phyloP scores from a whole-genome alignment of 1,140 invertebrate genomes.

The Polyergus mexicanus region DNA sequence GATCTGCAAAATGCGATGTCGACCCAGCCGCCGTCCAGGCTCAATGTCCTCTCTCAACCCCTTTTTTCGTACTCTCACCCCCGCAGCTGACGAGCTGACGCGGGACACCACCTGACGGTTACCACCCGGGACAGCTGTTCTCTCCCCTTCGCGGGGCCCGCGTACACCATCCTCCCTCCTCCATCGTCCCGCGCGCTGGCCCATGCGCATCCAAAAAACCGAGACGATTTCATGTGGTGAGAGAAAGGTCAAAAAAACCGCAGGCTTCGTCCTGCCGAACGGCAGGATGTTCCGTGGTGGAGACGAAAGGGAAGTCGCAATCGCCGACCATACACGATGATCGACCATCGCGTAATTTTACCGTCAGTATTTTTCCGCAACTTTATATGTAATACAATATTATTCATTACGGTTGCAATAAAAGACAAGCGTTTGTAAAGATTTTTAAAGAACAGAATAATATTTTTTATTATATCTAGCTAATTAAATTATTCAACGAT shows the following conservation, averaged over 20 bases:
- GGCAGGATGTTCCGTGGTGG: slow-evolving; percentile 31
- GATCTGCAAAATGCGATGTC: slow-evolving; percentile 50
- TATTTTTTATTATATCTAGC: background rate
- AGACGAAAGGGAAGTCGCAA: slow-evolving; percentile 8
- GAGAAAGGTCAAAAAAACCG: slow-evolving; percentile 58
- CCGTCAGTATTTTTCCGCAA: background rate
- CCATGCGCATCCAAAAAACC: slow-evolving; percentile 66
- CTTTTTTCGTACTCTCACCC: slow-evolving; percentile 78
- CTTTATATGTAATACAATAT: background rate
- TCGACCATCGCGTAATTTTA: too few species aligned
- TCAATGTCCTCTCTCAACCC: slow-evolving; percentile 68
- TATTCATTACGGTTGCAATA: background rate
- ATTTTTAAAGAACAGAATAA: background rate
- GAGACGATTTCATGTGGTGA: slow-evolving; percentile 66
- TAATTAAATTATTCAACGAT: background rate
- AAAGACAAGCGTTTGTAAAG: too few species aligned
- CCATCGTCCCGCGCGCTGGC: background rate
- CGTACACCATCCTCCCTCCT: slow-evolving; percentile 13
- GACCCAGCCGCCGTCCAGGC: slow-evolving; percentile 1
- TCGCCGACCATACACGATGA: background rate
- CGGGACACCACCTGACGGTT: slow-evolving; percentile 79
- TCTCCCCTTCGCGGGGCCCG: slow-evolving; percentile 52
- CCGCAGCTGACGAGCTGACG: slow-evolving; percentile 78
- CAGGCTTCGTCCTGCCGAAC: slow-evolving; percentile 6
- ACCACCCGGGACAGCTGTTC: slow-evolving; percentile 77